These are phyloP conservation scores for Macrostomum lignano DNA, from an alignment of 1,140 invertebrate species.

Conservation along the genomic window DNA sequence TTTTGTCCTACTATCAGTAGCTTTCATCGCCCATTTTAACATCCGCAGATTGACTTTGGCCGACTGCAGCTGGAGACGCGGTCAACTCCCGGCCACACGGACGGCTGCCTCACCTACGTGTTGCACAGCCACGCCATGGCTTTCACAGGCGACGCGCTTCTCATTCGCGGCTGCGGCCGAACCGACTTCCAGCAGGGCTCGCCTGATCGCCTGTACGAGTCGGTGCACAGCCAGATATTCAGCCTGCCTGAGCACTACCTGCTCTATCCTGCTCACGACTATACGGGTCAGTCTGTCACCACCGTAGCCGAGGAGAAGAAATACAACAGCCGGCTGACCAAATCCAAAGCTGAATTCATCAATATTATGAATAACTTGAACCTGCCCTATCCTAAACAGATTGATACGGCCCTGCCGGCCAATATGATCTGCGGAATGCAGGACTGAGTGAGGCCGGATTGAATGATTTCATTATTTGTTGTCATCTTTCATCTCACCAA, in stretches of 20 bases:
- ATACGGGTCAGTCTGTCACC: constrained; percentile 43
- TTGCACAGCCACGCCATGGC: constrained; percentile 41
- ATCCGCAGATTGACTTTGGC: too few species aligned
- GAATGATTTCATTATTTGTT: too few species aligned
- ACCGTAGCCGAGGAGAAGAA: constrained; percentile 66
- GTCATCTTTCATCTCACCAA: too few species aligned
- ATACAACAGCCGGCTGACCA: constrained; percentile 63
- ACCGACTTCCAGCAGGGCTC: constrained; percentile 39
- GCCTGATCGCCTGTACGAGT: constrained; percentile 48
- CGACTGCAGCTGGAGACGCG: too few species aligned
- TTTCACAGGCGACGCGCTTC: constrained; percentile 74
- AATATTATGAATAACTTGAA: constrained; percentile 75
- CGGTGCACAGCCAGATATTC: constrained; percentile 63
- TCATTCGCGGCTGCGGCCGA: constrained; percentile 46
- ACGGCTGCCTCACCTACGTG: constrained; percentile 43
- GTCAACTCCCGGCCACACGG: constrained; percentile 76
- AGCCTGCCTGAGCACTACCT: constrained; percentile 50
- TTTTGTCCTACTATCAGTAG: too few species aligned
- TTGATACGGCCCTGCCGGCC: constrained; percentile 59
- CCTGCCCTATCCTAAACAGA: constrained; percentile 72
- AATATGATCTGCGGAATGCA: constrained; percentile 71
- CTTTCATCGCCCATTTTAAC: too few species aligned
- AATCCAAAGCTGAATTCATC: constrained; percentile 52
- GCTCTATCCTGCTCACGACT: constrained; percentile 80
- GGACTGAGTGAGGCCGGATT: too few species aligned